Percentiles rank a stretch among this genome's conserved stretches.
phyloP scores from a whole-genome alignment of 2,888 invertebrate species.

The Thymelicus acteon region DNA sequence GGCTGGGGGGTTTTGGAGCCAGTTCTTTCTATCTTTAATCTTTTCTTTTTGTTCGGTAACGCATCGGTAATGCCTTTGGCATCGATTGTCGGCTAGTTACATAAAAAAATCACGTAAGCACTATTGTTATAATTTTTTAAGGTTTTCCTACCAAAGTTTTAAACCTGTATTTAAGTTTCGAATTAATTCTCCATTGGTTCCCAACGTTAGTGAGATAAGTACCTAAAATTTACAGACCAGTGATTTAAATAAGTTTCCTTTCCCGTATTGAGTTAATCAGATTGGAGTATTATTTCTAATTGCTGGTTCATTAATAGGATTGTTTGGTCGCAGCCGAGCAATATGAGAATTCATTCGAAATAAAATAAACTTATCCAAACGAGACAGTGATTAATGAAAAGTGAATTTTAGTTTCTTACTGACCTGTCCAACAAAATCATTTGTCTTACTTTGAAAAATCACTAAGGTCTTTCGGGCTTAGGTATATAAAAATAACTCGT shows the following conservation, averaged over 20 bases:
- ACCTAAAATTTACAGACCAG: slow-evolving; percentile 1
- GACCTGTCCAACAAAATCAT: too few relatives aligned
- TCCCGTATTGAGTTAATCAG: slow-evolving; percentile 22
- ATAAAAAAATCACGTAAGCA: too few relatives aligned
- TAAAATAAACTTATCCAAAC: slow-evolving; percentile 1
- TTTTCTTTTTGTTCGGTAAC: too few relatives aligned
- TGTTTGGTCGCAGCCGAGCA: slow-evolving; percentile 7
- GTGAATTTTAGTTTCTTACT: too few relatives aligned
- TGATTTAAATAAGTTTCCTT: slow-evolving; percentile 11
- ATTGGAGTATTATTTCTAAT: slow-evolving; percentile 31
- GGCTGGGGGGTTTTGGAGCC: too few relatives aligned
- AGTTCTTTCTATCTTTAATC: too few relatives aligned
- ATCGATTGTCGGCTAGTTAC: too few relatives aligned
- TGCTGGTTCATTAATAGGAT: slow-evolving; percentile 28
- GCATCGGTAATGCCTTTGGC: too few relatives aligned
- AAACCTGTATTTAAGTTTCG: not conserved
- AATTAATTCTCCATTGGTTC: slow-evolving; percentile 1
- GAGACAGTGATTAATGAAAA: slow-evolving; percentile 1
- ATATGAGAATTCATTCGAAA: slow-evolving; percentile 2
- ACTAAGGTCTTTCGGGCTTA: too few relatives aligned
- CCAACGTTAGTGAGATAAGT: slow-evolving; percentile 8
- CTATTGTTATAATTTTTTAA: not conserved
- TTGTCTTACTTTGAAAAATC: too few relatives aligned
- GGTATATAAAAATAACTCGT: too few relatives aligned
- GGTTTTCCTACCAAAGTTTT: not conserved